A percentile compares a stretch with the other conserved stretches of the same genome.
Conservation (phyloP, 2,113 vertebrate genomes). For the Petroica traversi region DNA sequence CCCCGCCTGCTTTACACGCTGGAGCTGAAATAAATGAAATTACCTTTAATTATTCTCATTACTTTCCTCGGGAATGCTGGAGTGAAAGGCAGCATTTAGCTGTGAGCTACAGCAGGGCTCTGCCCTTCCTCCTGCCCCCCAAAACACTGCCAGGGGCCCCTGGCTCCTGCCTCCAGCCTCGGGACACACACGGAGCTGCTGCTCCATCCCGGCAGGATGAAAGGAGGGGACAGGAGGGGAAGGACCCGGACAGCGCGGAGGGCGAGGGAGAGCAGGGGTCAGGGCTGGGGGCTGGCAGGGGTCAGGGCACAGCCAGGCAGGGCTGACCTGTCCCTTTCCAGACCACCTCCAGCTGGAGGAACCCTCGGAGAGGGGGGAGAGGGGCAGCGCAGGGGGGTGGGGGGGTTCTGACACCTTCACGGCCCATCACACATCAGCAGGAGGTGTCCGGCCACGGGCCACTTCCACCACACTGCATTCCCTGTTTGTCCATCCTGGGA, state of each 20-base stretch:
- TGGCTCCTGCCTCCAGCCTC: neutral
- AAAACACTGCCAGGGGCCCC: neutral
- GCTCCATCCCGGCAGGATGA: neutral
- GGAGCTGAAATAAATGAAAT: slow-evolving; percentile 60
- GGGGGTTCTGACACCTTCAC: neutral
- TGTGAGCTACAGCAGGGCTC: slow-evolving; percentile 50
- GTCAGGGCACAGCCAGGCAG: neutral
- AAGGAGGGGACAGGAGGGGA: neutral
- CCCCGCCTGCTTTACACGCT: neutral
- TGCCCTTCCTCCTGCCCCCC: slow-evolving; percentile 40
- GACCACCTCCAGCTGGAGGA: neutral
- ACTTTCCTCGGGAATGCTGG: slow-evolving; percentile 46
- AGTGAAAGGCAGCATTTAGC: slow-evolving; percentile 61
- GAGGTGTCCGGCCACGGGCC: neutral
- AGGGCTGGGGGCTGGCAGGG: neutral
- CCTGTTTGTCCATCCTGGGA: neutral
- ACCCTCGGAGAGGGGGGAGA: neutral
- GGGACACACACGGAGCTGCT: neutral
- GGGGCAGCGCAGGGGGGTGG: neutral
- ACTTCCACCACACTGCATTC: neutral
- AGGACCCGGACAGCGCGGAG: accelerated
- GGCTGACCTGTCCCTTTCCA: neutral
- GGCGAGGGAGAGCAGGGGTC: neutral
- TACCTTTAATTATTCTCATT: slow-evolving; percentile 73
- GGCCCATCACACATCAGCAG: neutral